phyloP scores from a whole-genome alignment of 2,797 vertebrate species.

The Danio albolineatus region DNA sequence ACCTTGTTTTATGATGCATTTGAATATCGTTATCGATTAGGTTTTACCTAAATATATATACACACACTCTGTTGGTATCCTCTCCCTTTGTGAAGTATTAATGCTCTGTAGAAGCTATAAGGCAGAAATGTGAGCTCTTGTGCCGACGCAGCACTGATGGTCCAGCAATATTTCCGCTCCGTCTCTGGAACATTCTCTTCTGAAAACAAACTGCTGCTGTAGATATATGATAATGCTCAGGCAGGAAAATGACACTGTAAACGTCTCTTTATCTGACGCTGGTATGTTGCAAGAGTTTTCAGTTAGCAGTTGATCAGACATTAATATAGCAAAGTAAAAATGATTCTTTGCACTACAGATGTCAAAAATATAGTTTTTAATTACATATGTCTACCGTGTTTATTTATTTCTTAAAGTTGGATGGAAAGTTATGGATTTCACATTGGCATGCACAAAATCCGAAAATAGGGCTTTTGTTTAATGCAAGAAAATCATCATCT shows the following conservation, averaged over 20 bases:
- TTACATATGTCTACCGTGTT: neutral
- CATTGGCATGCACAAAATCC: too few relatives aligned
- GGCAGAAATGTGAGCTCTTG: conserved; percentile 22
- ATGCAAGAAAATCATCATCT: too few relatives aligned
- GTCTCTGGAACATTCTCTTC: neutral
- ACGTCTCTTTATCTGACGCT: conserved; percentile 16
- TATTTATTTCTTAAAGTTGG: too few relatives aligned
- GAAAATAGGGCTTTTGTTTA: too few relatives aligned
- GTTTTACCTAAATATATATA: too few relatives aligned
- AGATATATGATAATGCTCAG: conserved; percentile 17
- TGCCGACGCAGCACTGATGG: conserved; percentile 26
- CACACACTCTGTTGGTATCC: too few relatives aligned
- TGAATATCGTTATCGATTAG: neutral
- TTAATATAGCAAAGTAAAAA: neutral
- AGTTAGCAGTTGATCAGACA: neutral
- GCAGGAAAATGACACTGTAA: conserved; percentile 13
- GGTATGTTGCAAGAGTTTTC: neutral
- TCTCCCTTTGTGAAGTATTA: too few relatives aligned
- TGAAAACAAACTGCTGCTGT: neutral
- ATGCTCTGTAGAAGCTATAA: neutral
- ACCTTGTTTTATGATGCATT: neutral
- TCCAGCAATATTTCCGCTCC: conserved; percentile 22
- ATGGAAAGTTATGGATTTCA: too few relatives aligned
- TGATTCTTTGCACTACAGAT: neutral
- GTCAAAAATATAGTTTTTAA: neutral